A percentile compares a stretch with the other conserved stretches of the same genome.
phyloP scores from a whole-genome alignment of 1,140 invertebrate genomes.

The Aphelenchoides fujianensis region DNA sequence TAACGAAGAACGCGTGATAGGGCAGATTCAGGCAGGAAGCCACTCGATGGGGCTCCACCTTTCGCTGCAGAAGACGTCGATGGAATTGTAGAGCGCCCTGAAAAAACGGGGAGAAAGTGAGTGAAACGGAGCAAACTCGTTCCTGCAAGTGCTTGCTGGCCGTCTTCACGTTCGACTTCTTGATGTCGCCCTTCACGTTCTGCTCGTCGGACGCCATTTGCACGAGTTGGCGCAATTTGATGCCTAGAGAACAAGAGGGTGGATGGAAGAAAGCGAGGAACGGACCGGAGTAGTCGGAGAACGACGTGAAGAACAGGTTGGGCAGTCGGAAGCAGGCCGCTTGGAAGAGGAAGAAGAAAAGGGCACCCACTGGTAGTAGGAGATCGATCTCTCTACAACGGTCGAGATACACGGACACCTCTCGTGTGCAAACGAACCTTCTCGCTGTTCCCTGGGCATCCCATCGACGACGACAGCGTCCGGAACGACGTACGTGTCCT shows the following conservation, averaged over 20 bases:
- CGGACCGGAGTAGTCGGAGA: slow-evolving; percentile 42
- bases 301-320: slow-evolving; percentile 59
- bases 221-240: slow-evolving; percentile 40
- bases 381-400: slow-evolving; percentile 41
- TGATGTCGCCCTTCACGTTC: slow-evolving; percentile 53
- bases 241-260: slow-evolving; percentile 24
- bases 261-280: background rate
- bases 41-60: slow-evolving; percentile 45
- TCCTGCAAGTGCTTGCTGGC: no score
- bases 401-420: no score
- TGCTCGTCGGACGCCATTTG: slow-evolving; percentile 48
- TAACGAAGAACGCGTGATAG: slow-evolving; percentile 47
- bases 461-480: slow-evolving; percentile 32
- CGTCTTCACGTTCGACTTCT: slow-evolving; percentile 35
- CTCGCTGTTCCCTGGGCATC: slow-evolving; percentile 28
- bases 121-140: no score
- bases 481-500: slow-evolving; percentile 47
- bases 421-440: no score
- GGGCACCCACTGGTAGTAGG: slow-evolving; percentile 64
- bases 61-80: slow-evolving; percentile 36
- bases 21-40: slow-evolving; percentile 46
- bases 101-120: slow-evolving; percentile 40
- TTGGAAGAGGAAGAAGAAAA: slow-evolving; percentile 59
- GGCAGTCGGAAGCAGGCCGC: slow-evolving; percentile 63
- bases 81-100: slow-evolving; percentile 49